Base-by-base conservation (phyloP, 2,888 invertebrate species). In the Cerceris ruficornis region DNA sequence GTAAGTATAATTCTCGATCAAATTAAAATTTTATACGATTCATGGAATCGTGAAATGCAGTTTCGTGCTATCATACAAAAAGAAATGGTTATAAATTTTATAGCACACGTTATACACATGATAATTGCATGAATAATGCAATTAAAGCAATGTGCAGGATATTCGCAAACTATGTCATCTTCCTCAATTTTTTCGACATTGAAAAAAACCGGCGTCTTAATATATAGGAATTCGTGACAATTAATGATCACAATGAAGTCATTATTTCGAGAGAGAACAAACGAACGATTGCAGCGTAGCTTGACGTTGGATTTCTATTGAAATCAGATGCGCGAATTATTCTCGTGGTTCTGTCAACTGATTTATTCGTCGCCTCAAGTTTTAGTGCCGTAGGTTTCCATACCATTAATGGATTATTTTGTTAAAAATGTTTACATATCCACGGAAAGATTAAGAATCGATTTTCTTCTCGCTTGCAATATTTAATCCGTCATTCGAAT, bases 361-460 rank as follows among this genome's bases (percentile, higher is more conserved):
- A 71, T 75, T 64, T 42, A 74, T 69, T 77, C 54, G 59, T 54
- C 49, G 61, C 71, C 50, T 65, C 62, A 62, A 57, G 70, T 64
- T 50, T 50, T 67, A 75, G 54, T 68, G 28, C 7, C 61, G 15
- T 28, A 17, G n/a, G n/a, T 62, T 62, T 55, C 46, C 15, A 46
- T 61, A 7, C 7, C 7, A 13, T 6, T 11, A n/a, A 1, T 49
- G 0, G 15, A 9, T 13, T 55, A 55, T 43, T 57, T 58, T 49
- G 11, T 11, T 8, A 39, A 28, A 28, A 58, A 49, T 13, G 52
- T 52, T 41, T 39, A 13, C 62, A 13, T 50, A 39, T 41, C 7
- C 13, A 41, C 39, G n/a, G 6, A 52, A 62, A 8, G 14, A 50
- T 2, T 0, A 39, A 7, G 50, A 46, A 5, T 15, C 42, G 7